Evolutionary conservation across 2,113 vertebrate species (phyloP).

Genomic region (Cephalopholis sonnerati): DNA sequence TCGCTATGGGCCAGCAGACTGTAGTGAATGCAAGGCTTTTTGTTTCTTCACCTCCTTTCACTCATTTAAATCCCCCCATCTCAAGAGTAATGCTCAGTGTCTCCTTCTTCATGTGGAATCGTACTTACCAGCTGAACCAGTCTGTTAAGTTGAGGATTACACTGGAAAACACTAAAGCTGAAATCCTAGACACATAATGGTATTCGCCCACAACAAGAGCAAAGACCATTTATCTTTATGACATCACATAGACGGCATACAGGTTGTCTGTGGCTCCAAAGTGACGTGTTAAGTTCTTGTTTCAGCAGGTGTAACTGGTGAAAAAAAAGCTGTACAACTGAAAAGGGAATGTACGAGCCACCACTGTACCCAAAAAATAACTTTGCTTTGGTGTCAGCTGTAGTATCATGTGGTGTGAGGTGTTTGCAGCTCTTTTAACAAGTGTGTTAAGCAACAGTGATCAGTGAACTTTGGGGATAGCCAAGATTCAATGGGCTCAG

Average conservation of each 20-base stretch:
- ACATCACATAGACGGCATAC: not conserved
- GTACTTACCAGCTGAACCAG: slow-evolving; percentile 34
- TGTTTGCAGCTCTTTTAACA: not conserved
- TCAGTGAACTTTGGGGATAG: not conserved
- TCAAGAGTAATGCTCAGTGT: slow-evolving; percentile 25
- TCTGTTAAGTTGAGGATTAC: slow-evolving; percentile 30
- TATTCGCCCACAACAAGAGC: slow-evolving; percentile 7
- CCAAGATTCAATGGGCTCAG: not conserved
- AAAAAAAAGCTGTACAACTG: not conserved
- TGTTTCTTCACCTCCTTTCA: slow-evolving; percentile 47
- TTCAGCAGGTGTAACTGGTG: slow-evolving; percentile 27
- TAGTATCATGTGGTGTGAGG: not conserved
- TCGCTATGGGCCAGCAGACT: slow-evolving; percentile 32
- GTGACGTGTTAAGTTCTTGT: slow-evolving; percentile 1
- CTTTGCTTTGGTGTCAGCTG: not conserved
- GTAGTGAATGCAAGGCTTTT: slow-evolving; percentile 38
- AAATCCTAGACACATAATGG: slow-evolving; percentile 30
- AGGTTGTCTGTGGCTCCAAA: slow-evolving; percentile 1
- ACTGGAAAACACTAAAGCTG: not conserved
- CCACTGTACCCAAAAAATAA: not conserved
- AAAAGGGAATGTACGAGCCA: not conserved
- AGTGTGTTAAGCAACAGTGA: not conserved
- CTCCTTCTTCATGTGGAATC: not conserved
- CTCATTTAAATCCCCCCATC: slow-evolving; percentile 47
- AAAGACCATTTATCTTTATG: slow-evolving; percentile 24